A percentile compares a stretch with the other conserved stretches of the same genome.
These are phyloP conservation scores for Bradypodion ventrale DNA, from an alignment of 2,797 vertebrate genomes.

Conservation along the genomic window DNA sequence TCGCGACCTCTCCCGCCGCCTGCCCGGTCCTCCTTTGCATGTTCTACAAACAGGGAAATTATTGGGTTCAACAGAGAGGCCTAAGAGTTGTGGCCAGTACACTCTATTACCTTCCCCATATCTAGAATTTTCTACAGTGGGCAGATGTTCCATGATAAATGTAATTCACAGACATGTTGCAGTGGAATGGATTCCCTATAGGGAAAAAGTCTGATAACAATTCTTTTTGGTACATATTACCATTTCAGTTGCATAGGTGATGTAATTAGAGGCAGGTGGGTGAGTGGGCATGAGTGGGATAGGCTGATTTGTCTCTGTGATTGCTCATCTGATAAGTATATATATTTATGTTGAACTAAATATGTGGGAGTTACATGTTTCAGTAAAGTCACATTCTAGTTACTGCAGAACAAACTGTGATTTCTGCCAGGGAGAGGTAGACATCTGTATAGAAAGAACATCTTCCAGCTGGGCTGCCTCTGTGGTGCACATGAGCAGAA, in stretches of 20 bases:
- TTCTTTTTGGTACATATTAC: background rate
- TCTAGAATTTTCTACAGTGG: background rate
- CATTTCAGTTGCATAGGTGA: background rate
- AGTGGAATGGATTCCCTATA: background rate
- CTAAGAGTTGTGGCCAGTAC: background rate
- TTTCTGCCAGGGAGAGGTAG: background rate
- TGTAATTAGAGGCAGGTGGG: background rate
- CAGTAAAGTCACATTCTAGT: background rate
- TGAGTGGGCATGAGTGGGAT: background rate
- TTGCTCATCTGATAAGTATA: background rate
- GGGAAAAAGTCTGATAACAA: background rate
- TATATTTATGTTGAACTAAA: conserved; percentile 17
- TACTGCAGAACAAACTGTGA: background rate
- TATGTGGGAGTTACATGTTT: background rate
- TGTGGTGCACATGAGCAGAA: background rate
- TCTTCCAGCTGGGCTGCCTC: background rate
- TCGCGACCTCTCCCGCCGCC: no score
- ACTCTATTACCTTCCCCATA: background rate
- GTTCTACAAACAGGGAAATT: background rate
- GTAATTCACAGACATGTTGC: background rate
- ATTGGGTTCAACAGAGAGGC: background rate
- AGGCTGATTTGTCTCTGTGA: background rate
- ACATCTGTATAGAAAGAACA: background rate
- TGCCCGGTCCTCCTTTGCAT: no score
- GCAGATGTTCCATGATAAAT: background rate